Conservation (phyloP, 1,140 invertebrate species). For the Argopecten irradians region DNA sequence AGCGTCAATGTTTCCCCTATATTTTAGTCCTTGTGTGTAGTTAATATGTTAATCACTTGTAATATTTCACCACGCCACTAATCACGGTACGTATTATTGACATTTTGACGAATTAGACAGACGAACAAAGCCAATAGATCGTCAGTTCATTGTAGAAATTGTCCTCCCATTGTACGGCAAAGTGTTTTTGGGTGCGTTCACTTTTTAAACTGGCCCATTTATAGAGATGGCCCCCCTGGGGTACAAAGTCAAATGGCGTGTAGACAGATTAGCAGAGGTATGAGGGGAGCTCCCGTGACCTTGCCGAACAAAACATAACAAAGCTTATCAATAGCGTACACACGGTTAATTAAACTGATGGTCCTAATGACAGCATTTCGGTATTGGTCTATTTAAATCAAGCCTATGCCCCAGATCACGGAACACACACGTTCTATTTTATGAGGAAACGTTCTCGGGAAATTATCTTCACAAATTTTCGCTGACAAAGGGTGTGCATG, state of each 20-base stretch:
- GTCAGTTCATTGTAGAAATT: not conserved
- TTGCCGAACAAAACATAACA: not conserved
- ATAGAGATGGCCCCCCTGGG: not conserved
- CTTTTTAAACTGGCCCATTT: not conserved
- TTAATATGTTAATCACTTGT: not conserved
- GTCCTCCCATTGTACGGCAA: not conserved
- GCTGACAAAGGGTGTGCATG: not conserved
- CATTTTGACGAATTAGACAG: not conserved
- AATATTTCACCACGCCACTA: not conserved
- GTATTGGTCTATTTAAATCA: not conserved
- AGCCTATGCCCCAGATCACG: not conserved
- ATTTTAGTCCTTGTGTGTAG: not conserved
- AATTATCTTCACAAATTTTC: not conserved
- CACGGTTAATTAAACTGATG: not conserved
- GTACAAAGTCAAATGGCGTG: slow-evolving; percentile 13
- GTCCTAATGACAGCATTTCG: not conserved
- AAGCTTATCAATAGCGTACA: not conserved
- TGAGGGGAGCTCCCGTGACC: not conserved
- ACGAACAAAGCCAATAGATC: not conserved
- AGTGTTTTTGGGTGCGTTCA: not conserved
- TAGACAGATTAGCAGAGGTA: not conserved
- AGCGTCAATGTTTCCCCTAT: too few species aligned
- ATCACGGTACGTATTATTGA: not conserved
- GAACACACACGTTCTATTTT: not conserved
- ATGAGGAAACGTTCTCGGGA: not conserved